These are phyloP conservation scores for Pogoniulus pusillus DNA, from an alignment of 2,797 vertebrate species.

Conservation along the genomic window DNA sequence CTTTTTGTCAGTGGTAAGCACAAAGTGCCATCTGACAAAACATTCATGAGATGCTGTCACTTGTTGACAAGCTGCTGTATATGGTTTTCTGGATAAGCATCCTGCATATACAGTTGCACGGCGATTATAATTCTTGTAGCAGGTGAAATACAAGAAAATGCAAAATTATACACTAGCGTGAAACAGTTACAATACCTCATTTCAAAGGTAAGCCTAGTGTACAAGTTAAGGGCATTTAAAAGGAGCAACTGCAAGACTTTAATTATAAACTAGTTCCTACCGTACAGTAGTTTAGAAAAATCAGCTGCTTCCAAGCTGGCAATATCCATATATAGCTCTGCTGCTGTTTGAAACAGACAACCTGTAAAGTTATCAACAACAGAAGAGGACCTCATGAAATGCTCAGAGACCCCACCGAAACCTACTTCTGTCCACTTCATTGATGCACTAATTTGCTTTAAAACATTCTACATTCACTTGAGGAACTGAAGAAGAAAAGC, in stretches of 20 bases:
- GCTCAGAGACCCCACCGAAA: slow-evolving; percentile 64
- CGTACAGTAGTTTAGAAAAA: slow-evolving; percentile 66
- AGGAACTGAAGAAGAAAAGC: slow-evolving; percentile 1
- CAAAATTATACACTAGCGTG: slow-evolving; percentile 62
- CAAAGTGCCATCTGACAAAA: slow-evolving; percentile 27
- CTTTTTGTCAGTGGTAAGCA: slow-evolving; percentile 31
- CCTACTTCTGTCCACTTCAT: slow-evolving; percentile 59
- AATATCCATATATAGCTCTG: slow-evolving; percentile 63
- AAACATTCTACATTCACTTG: slow-evolving; percentile 34
- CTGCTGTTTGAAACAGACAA: slow-evolving; percentile 73
- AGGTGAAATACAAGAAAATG: slow-evolving; percentile 54
- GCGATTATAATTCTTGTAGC: slow-evolving; percentile 28
- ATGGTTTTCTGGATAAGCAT: neutral
- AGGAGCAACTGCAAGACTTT: slow-evolving; percentile 67
- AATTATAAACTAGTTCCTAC: slow-evolving; percentile 67
- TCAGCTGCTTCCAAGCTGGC: slow-evolving; percentile 62
- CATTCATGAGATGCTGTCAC: neutral
- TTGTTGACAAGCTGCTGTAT: slow-evolving; percentile 37
- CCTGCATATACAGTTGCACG: neutral
- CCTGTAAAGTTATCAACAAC: slow-evolving; percentile 73
- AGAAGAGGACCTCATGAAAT: slow-evolving; percentile 76
- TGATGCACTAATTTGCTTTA: slow-evolving; percentile 58
- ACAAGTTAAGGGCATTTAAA: slow-evolving; percentile 61
- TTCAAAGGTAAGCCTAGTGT: slow-evolving; percentile 27
- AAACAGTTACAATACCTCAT: slow-evolving; percentile 57